Base-by-base conservation (phyloP, 2,888 invertebrate species). In the Hypolimnas misippus region DNA sequence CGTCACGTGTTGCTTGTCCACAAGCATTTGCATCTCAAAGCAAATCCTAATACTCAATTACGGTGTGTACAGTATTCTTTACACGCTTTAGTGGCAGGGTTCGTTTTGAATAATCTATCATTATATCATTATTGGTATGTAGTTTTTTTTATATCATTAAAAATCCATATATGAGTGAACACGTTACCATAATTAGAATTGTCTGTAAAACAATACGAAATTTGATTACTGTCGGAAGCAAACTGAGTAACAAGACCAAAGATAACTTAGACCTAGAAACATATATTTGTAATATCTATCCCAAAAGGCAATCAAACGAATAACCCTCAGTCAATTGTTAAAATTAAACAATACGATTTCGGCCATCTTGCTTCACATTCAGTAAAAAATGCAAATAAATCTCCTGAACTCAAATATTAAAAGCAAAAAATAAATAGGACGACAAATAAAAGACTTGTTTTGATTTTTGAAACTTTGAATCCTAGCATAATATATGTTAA, bases 1-100 rank as follows among this genome's bases (percentile, higher is more conserved):
- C 82, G 54, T 57, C 83, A 86, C 85, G 82, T 87, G 86, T 86
- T 83, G 85, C 83, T 77, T 76, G 79, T 76, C 83, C 77, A 74
- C 75, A 69, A 65, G 66, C 74, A 90, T 89, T 89, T 83, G 81
- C 89, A 90, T 89, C 80, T 86, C 89, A 90, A 89, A 90, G 89
- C 82, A 74, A 70, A 72, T 75, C 75, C 83, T 81, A 79, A 79
- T 79, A 81, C 84, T 78, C 84, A 84, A 88, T 88, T 86, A 87
- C 79, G 70, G 65, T 65, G 69, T 67, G 64, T 69, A 62, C 54
- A 63, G 58, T 61, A 69, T 66, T 66, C 70, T 68, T 71, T 68
- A 62, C 70, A 61, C 52, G 57, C 63, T 59, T 66, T 57, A 55
- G 50, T n/a, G 55, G 17, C 31, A 14, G 1, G 1, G 12, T 49